Percentiles rank a stretch among this genome's conserved stretches.
These are phyloP conservation scores for Oncorhynchus keta DNA, from an alignment of 2,113 vertebrate genomes.

Conservation along the genomic window DNA sequence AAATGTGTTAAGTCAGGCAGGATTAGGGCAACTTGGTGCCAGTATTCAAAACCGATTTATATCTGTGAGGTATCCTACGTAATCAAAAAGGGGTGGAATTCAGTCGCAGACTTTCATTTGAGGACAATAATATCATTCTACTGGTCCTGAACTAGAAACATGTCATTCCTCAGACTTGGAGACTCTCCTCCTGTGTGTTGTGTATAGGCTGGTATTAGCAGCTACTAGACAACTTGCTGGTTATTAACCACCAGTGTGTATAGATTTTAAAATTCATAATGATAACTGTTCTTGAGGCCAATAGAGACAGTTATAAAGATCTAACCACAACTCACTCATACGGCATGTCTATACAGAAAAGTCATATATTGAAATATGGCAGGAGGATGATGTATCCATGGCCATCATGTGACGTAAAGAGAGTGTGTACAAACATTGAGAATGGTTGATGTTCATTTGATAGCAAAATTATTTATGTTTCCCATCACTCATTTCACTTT, in stretches of 20 bases:
- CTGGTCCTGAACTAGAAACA: neutral
- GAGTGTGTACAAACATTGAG: slow-evolving; percentile 16
- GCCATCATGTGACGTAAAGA: too few species aligned
- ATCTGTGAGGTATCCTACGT: neutral
- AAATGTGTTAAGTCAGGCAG: slow-evolving; percentile 34
- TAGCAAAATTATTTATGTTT: slow-evolving; percentile 54
- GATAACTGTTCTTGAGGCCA: neutral
- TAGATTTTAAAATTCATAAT: too few species aligned
- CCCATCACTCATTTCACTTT: slow-evolving; percentile 43
- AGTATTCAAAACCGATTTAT: slow-evolving; percentile 14
- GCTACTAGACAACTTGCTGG: neutral
- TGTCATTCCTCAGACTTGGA: slow-evolving; percentile 1
- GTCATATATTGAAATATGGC: too few species aligned
- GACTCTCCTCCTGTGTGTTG: neutral
- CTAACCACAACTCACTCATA: too few species aligned
- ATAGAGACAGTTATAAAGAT: slow-evolving; percentile 13
- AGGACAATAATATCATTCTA: slow-evolving; percentile 14
- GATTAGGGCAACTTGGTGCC: slow-evolving; percentile 29
- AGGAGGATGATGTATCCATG: too few species aligned
- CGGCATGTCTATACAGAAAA: neutral
- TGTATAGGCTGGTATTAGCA: neutral
- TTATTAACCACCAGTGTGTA: neutral
- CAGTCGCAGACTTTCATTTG: slow-evolving; percentile 4
- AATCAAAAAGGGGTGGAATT: slow-evolving; percentile 28
- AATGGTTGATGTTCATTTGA: slow-evolving; percentile 55